Base-by-base conservation (phyloP, 2,113 vertebrate species). In the Rousettus leschenaultii region DNA sequence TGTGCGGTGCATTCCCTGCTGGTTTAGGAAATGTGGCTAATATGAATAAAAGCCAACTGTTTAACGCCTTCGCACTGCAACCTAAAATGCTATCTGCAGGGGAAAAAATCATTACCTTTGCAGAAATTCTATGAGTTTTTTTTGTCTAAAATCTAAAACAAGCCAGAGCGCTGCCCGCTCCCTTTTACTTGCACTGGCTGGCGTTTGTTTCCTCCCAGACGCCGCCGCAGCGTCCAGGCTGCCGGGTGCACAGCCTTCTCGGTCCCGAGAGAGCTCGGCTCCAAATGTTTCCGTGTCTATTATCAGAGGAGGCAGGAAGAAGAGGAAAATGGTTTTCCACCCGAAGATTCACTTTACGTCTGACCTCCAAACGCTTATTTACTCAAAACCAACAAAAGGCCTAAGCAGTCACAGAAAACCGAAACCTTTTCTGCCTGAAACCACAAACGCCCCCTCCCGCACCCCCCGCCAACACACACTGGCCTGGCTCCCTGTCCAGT, bases 401-500 rank as follows among this genome's bases (percentile, higher is more conserved):
- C 2, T 11, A 12, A 53, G 16, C 15, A 70, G 9, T 10, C 21
- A n/a, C 0, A 35, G 80, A 48, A 65, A 82, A 89, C 14, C 1
- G 1, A 53, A 94, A 53, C 84, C 7, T 2, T 38, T 26, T 55
- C 89, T 16, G 43, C 33, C 15, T 53, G 12, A 59, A 48, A 59
- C 24, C 45, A 3, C 89, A 91, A 86, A 26, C 91, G 43, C 74
- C 4, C 77, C 79, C 40, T 40, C 78, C 35, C 22, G 3, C 14
- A n/a, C 53, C n/a, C 48, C 48, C 0, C 48, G 26, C 59, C 26
- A 45, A 45, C 45, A 45, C 45, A 45, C 45, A 11, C 24, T 8
- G 85, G 51, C 79, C 57, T 1, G 0, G 84, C 91, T 97, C 93
- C 92, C 98, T 97, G 98, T 98, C 98, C 98, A 94, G 98, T 96